Evolutionary conservation across 2,113 vertebrate genomes (phyloP), one percentile per base, ranked within the genome.

Genomic region (Dicaeum eximium): DNA sequence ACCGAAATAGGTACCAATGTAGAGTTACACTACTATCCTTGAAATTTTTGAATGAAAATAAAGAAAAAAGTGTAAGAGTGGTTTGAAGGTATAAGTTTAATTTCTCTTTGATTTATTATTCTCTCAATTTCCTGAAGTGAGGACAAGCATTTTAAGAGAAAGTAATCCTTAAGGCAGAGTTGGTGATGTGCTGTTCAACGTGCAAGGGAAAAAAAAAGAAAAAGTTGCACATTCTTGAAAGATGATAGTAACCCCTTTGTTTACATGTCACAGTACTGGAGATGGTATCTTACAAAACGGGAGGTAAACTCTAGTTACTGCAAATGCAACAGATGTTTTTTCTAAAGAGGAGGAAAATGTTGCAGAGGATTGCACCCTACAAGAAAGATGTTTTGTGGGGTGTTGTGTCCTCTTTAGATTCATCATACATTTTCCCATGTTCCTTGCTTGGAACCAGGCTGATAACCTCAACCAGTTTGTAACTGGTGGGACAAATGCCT

Each of bases 401-500:
- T 58, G 18, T 20, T 69, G 21, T 10, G 7, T 21, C 40, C 16
- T 13, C 25, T 11, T 81, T 23, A 40, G 20, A 47, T n/a, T 18
- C 20, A 25, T 12, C 30, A 28, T 2, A 24, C 13, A 9, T 47
- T 54, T 89, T 53, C 23, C 22, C 0, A 0, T 1, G 1, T 38
- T 28, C 42, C 24, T 81, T 4, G 2, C 31, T 80, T 38, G 13
- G 66, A 92, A 83, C 7, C 50, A 80, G 45, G 10, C 35, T 47
- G 58, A 48, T 60, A 91, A 88, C 27, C 58, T 58, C 2, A 0
- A 37, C 2, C 17, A 48, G 21, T 58, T 60, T 74, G 42, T 33
- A 72, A 35, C 0, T 47, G 44, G 56, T 35, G 24, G 27, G 8
- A 38, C 30, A 82, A 80, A 89, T 11, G 9, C 2, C 42, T 82